These are phyloP conservation scores for Balearica regulorum DNA, from an alignment of 2,797 vertebrate genomes.

Conservation along the genomic window DNA sequence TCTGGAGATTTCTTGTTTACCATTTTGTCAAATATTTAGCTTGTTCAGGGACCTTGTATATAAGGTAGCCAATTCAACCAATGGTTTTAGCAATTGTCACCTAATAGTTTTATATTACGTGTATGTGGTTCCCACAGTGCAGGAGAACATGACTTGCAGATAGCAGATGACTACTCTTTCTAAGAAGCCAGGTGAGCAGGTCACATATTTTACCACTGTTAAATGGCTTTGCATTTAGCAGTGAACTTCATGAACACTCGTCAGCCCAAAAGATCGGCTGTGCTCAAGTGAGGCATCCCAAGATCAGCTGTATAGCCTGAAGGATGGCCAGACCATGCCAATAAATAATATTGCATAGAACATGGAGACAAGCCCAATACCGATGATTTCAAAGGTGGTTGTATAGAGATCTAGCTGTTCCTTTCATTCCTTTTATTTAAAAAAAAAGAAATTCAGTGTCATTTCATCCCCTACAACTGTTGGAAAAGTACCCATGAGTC, in stretches of 20 bases:
- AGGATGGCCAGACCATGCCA: background rate
- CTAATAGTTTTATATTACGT: background rate
- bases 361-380: background rate
- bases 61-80: background rate
- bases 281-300: background rate
- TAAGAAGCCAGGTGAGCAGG: background rate
- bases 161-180: background rate
- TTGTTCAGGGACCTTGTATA: background rate
- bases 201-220: background rate
- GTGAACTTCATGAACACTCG: background rate
- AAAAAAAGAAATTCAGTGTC: background rate
- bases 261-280: background rate
- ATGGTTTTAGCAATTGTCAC: background rate
- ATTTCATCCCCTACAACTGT: constrained; percentile 11
- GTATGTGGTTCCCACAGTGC: background rate
- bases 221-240: background rate
- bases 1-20: background rate
- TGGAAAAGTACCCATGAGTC: background rate
- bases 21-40: background rate
- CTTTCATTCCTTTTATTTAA: background rate
- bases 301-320: background rate
- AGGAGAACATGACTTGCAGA: background rate
- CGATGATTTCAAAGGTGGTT: background rate
- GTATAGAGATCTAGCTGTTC: background rate
- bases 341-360: background rate